phyloP scores from a whole-genome alignment of 2,888 invertebrate species.

The Agrypnus murinus region DNA sequence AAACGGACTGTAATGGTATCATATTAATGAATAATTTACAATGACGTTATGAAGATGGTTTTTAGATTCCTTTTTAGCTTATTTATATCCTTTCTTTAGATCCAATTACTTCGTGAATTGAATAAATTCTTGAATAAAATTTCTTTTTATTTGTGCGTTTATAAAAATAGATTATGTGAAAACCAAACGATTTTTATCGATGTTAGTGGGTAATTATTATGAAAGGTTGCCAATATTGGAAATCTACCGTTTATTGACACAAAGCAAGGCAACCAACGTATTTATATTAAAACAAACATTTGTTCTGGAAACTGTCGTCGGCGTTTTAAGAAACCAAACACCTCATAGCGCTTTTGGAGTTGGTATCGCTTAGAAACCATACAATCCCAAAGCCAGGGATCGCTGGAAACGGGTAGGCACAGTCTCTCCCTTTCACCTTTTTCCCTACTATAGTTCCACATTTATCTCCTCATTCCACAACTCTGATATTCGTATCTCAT shows the following conservation, averaged over 20 bases:
- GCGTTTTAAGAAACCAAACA: constrained; percentile 12
- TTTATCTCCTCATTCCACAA: constrained; percentile 23
- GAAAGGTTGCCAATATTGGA: not conserved
- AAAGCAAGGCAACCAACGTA: not conserved
- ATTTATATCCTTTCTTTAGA: not conserved
- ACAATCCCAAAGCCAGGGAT: constrained; percentile 20
- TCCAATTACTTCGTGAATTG: constrained; percentile 8
- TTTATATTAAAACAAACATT: constrained; percentile 13
- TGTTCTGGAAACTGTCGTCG: constrained; percentile 1
- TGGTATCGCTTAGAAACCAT: constrained; percentile 25
- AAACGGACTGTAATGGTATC: not conserved
- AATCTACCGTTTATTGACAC: not conserved
- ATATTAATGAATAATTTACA: constrained; percentile 3
- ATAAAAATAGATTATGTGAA: not conserved
- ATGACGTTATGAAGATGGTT: constrained; percentile 1
- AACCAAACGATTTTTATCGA: too few species aligned
- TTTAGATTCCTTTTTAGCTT: not conserved
- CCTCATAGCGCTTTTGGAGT: not conserved
- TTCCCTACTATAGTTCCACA: constrained; percentile 18
- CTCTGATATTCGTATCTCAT: constrained; percentile 15
- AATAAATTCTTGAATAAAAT: not conserved
- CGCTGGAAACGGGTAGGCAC: constrained; percentile 3
- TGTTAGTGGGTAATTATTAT: not conserved
- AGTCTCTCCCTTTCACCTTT: constrained; percentile 13
- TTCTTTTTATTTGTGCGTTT: not conserved